These are phyloP conservation scores for Danio tinwini DNA, from an alignment of 2,797 vertebrate species.

Conservation along the genomic window DNA sequence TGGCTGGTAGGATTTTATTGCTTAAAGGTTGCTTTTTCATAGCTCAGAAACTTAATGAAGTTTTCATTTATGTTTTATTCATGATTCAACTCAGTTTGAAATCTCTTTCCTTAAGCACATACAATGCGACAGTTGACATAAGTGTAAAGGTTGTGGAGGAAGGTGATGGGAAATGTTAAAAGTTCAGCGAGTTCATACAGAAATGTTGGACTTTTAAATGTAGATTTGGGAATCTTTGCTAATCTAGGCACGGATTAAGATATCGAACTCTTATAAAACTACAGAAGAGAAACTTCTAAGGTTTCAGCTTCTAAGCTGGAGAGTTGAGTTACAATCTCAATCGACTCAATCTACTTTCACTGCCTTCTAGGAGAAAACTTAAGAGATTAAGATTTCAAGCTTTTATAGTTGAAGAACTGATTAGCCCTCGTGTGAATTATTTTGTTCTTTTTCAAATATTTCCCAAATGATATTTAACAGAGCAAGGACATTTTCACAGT, in stretches of 20 bases:
- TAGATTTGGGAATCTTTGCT: neutral
- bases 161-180: neutral
- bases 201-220: slow-evolving; percentile 3
- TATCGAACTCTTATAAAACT: neutral
- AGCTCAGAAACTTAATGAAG: neutral
- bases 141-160: neutral
- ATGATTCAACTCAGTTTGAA: neutral
- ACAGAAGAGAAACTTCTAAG: neutral
- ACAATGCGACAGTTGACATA: neutral
- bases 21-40: slow-evolving; percentile 17
- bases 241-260: neutral
- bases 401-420: too few relatives aligned
- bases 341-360: neutral
- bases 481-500: too few relatives aligned
- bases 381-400: neutral
- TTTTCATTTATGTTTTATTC: neutral
- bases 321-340: neutral
- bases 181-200: neutral
- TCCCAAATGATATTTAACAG: too few relatives aligned
- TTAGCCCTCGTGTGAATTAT: too few relatives aligned
- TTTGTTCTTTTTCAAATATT: too few relatives aligned
- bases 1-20: neutral
- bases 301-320: too few relatives aligned
- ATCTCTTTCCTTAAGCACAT: neutral
- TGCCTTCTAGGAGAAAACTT: neutral